Evolutionary conservation across 2,113 vertebrate genomes (phyloP).

Genomic region (Poecilia latipinna): DNA sequence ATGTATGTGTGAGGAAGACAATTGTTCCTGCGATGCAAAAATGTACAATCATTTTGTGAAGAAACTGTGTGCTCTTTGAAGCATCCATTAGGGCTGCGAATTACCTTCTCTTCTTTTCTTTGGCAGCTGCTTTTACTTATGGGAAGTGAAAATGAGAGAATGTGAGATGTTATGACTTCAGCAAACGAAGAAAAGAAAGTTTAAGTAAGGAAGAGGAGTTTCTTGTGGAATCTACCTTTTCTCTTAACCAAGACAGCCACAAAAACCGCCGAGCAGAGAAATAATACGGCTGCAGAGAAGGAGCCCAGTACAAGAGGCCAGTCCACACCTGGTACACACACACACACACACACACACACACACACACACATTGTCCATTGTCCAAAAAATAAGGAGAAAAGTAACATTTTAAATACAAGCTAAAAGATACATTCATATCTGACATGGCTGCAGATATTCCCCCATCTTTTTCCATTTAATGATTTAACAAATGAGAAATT

Average conservation of each 20-base stretch:
- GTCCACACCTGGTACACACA: conserved; percentile 48
- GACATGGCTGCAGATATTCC: too few species aligned
- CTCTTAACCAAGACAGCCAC: conserved; percentile 50
- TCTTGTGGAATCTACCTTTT: conserved; percentile 60
- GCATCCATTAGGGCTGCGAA: not conserved
- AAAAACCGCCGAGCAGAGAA: conserved; percentile 56
- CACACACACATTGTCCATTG: not conserved
- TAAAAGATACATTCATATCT: too few species aligned
- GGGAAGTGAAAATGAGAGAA: not conserved
- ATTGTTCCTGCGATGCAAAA: too few species aligned
- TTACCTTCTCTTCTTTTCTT: conserved; percentile 74
- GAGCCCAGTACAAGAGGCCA: conserved; percentile 76
- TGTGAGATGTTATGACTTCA: conserved; percentile 5
- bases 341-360: too few species aligned
- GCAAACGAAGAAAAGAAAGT: not conserved
- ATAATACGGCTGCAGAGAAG: conserved; percentile 67
- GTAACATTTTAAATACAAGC: not conserved
- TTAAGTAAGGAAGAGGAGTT: not conserved
- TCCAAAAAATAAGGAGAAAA: not conserved
- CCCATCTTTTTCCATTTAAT: too few species aligned
- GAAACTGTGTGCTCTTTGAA: not conserved
- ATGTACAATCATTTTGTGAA: not conserved
- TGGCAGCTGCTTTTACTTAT: conserved; percentile 65
- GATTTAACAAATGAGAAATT: not conserved
- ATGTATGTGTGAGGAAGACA: not conserved